Evolutionary conservation across 2,888 invertebrate species (phyloP), one percentile per base, ranked within the genome.

Genomic region (Campaea margaritaria): DNA sequence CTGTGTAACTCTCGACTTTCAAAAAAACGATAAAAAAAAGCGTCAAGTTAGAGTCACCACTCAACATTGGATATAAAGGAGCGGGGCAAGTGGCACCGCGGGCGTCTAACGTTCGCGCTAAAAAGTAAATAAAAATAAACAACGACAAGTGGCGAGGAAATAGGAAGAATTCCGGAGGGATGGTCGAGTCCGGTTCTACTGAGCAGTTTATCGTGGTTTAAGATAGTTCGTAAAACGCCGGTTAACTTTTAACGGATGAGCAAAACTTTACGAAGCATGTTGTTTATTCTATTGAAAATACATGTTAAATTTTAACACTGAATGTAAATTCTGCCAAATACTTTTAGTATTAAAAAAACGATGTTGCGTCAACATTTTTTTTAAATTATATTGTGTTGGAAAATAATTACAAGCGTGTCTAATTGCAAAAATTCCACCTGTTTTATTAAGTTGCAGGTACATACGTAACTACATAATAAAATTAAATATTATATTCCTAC

Each of bases 41-140:
- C 62, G 56, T 61, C 46, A 60, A 76, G 78, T 70, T 67, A 71
- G 72, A 74, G 68, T 64, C 68, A 67, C 67, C 69, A 64, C 68
- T 67, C 67, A 65, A 56, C 70, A 67, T 74, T 74, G 72, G 75
- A 11, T 74, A 78, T 79, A 76, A 79, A 81, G 78, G 78, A 73
- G 73, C 73, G 75, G 69, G 74, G 74, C 73, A 84, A 87, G 85
- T 83, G 83, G 82, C 78, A 78, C 83, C 79, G 69, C 73, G 68
- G 80, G 86, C 84, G 81, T 81, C 82, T 86, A 85, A 85, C 79
- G 70, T 78, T 79, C 73, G 79, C 78, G 74, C 75, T 74, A 66
- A 75, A 72, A 76, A 79, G 75, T 75, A 79, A 81, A 82, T 78
- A 78, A 77, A 79, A 77, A 77, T 76, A 79, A 31, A 61, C 55